Conservation (phyloP, 1,140 invertebrate species). For the Epicauta chinensis region DNA sequence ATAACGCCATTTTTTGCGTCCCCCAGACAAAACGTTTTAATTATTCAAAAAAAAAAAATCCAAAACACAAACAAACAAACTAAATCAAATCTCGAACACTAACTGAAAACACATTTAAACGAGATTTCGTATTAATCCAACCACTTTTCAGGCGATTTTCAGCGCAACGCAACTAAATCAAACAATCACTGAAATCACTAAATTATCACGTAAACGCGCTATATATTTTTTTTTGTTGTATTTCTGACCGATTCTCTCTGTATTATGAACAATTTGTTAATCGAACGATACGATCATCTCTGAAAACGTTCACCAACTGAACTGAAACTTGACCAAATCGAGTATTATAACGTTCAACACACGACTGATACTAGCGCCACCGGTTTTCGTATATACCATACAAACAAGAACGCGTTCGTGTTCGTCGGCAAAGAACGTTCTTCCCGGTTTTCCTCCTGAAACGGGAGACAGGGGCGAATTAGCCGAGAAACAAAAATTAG, state of each 20-base stretch:
- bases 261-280: too few species aligned
- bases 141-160: too few species aligned
- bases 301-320: background rate
- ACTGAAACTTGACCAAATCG: background rate
- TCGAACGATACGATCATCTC: background rate
- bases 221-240: too few species aligned
- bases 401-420: background rate
- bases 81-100: background rate
- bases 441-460: background rate
- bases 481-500: background rate
- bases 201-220: too few species aligned
- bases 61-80: constrained; percentile 14
- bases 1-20: constrained; percentile 28
- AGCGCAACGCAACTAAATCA: too few species aligned
- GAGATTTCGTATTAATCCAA: too few species aligned
- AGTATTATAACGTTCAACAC: background rate
- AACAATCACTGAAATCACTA: too few species aligned
- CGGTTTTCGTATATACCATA: too few species aligned
- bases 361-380: background rate
- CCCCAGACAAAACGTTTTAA: too few species aligned
- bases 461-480: constrained; percentile 10
- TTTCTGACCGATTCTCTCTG: too few species aligned
- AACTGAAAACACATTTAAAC: constrained; percentile 7
- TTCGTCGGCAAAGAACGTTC: background rate
- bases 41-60: background rate